These are phyloP conservation scores for Heliconius ismenius DNA, from an alignment of 2,888 invertebrate genomes.

Conservation along the genomic window DNA sequence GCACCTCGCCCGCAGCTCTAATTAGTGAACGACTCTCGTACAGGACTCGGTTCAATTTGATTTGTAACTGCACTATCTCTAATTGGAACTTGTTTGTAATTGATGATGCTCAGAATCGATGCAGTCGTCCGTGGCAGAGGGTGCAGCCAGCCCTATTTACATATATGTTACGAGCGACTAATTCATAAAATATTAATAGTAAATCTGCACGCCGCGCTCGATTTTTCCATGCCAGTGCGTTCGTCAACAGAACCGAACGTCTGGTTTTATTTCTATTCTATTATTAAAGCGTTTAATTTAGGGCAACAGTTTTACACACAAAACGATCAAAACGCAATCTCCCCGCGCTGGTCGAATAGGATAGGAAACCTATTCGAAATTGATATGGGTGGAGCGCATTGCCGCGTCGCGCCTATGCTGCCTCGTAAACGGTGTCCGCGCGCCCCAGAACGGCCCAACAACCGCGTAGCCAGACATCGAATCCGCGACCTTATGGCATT, in stretches of 20 bases:
- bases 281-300: conserved; percentile 81
- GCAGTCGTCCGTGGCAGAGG: conserved; percentile 48
- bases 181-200: conserved; percentile 67
- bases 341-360: conserved; percentile 71
- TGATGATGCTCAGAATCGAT: conserved; percentile 63
- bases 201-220: conserved; percentile 52
- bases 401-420: conserved; percentile 75
- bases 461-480: conserved; percentile 38
- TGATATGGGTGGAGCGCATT: conserved; percentile 80
- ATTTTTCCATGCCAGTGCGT: conserved; percentile 54
- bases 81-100: conserved; percentile 73
- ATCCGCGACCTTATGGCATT: conserved; percentile 55
- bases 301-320: conserved; percentile 79
- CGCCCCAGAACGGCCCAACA: conserved; percentile 58
- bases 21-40: conserved; percentile 69
- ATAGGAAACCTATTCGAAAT: conserved; percentile 81
- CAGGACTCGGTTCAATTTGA: conserved; percentile 71
- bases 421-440: conserved; percentile 71
- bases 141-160: conserved; percentile 51
- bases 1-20: conserved; percentile 72
- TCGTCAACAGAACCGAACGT: conserved; percentile 63
- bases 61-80: conserved; percentile 76
- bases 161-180: conserved; percentile 59
- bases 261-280: conserved; percentile 76
- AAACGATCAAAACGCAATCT: conserved; percentile 80